Evolutionary conservation across 2,797 vertebrate genomes (phyloP), one percentile per base, ranked within the genome.

Genomic region (Pipistrellus pipistrellus): DNA sequence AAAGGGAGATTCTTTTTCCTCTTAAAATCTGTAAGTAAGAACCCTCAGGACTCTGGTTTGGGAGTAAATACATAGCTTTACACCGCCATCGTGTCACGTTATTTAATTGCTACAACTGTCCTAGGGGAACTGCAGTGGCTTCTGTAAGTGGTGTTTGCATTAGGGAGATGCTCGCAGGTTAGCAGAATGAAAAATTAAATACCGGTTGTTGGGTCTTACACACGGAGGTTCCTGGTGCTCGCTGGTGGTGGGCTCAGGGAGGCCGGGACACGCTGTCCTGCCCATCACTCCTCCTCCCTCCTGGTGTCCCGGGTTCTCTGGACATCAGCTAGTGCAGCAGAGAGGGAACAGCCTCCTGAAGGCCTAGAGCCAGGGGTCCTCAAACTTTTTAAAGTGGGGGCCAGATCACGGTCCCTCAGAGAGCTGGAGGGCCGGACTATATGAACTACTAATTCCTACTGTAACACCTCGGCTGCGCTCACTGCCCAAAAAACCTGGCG

Each of bases 21-120:
- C 21, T 75, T 95, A 57, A 73, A 90, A 51, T 72, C 88, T 87
- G 78, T 90, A 75, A 55, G 32, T 53, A 18, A 38, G 66, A 72
- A 88, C 82, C 76, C 53, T 81, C 8, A 13, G 69, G 96, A 38
- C 59, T 81, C 59, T 76, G 73, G 85, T 93, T 62, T 35, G 30
- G 93, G 89, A 91, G 82, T 80, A 93, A 96, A 96, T 66, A 76
- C 84, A 38, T 81, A 85, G 82, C 32, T 41, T 95, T 96, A 11
- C 48, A 41, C 55, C 90, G 94, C 53, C 55, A 8, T 71, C 73
- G 25, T 86, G 90, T 96, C 95, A 76, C 57, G 9, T 85, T 46
- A 44, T 44, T 53, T 94, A 90, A 89, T 95, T 77, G 89, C 71
- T 68, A 62, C 95, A 71, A 6, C 17, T 41, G 2, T 66, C 71